Percentiles rank a stretch among this genome's conserved stretches.
These are phyloP conservation scores for Melinopterus prodromus DNA, from an alignment of 2,888 invertebrate genomes.

Conservation along the genomic window DNA sequence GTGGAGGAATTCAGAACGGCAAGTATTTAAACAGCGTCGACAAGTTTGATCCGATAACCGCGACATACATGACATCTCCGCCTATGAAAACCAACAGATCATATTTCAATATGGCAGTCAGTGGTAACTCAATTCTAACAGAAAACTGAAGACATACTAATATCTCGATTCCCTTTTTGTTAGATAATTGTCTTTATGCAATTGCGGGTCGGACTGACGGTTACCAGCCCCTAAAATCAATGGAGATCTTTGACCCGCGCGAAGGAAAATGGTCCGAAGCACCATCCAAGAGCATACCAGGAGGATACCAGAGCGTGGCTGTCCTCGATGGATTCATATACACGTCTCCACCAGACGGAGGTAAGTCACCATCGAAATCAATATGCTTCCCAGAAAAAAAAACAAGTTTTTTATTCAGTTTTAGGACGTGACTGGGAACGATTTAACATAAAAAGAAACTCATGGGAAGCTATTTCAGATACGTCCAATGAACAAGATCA, in stretches of 20 bases:
- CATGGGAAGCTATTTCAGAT: no score
- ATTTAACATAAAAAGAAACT: no score
- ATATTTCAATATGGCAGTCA: not conserved
- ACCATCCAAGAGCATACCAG: not conserved
- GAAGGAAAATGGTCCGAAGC: not conserved
- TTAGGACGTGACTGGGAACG: no score
- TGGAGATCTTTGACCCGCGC: not conserved
- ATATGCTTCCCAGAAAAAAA: no score
- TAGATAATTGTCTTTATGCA: not conserved
- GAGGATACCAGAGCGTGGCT: not conserved
- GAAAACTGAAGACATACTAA: not conserved
- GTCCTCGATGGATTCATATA: not conserved
- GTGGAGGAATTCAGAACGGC: not conserved
- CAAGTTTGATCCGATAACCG: not conserved
- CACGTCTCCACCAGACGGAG: not conserved
- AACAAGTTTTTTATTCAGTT: no score
- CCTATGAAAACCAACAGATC: not conserved
- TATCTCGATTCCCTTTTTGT: not conserved
- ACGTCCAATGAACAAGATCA: no score
- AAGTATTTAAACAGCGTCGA: not conserved
- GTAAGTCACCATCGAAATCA: not conserved
- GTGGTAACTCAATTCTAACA: not conserved
- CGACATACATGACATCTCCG: not conserved
- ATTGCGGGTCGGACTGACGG: not conserved
- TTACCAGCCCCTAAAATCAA: not conserved